Evolutionary conservation across 2,888 invertebrate genomes (phyloP).

Genomic region (Eupeodes latifasciatus): DNA sequence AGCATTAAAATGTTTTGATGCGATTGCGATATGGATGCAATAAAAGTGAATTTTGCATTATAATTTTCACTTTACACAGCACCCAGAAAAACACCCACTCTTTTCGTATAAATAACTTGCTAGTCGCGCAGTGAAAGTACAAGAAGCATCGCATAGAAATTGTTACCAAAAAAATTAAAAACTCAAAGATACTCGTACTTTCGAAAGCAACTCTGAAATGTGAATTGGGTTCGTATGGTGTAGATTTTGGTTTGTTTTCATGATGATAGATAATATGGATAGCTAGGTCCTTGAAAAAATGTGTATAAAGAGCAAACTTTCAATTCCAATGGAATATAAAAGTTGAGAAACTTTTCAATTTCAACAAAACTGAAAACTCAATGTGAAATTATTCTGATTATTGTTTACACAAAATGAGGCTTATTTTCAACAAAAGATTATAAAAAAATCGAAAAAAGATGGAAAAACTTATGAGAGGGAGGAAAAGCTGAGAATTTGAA

Average conservation of each 20-base stretch:
- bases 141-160: neutral
- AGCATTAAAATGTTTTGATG: slow-evolving; percentile 14
- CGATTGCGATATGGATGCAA: slow-evolving; percentile 17
- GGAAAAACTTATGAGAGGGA: neutral
- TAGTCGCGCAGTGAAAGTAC: slow-evolving; percentile 43
- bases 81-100: neutral
- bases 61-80: neutral
- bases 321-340: slow-evolving; percentile 40
- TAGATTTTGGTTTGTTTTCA: neutral
- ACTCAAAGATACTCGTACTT: slow-evolving; percentile 50
- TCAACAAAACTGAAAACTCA: slow-evolving; percentile 47
- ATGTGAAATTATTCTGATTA: slow-evolving; percentile 61
- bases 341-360: slow-evolving; percentile 64
- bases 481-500: neutral
- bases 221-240: neutral
- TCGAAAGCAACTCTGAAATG: neutral
- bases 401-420: slow-evolving; percentile 66
- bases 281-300: neutral
- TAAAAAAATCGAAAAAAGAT: neutral
- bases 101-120: neutral
- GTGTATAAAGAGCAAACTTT: slow-evolving; percentile 37
- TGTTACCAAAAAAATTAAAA: slow-evolving; percentile 17
- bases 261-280: neutral
- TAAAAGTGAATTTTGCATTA: slow-evolving; percentile 43
- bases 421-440: neutral